phyloP scores from a whole-genome alignment of 2,797 vertebrate species.

The Staurois parvus region DNA sequence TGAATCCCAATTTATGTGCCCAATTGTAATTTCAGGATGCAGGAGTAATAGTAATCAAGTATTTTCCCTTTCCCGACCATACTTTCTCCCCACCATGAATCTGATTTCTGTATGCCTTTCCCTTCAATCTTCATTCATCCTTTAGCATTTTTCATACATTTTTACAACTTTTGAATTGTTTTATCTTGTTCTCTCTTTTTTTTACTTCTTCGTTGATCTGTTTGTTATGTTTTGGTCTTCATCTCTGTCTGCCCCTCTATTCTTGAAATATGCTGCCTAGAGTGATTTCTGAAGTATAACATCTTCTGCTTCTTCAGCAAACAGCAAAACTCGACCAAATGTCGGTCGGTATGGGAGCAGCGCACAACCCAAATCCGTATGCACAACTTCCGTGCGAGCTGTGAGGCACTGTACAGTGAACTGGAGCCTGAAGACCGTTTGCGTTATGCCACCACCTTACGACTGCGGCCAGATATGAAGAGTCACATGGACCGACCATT shows the following conservation, averaged over 20 bases:
- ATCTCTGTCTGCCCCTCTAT: background rate
- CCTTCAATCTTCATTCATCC: background rate
- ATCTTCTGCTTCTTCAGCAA: constrained; percentile 75
- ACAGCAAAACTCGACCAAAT: constrained; percentile 90
- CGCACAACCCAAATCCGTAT: constrained; percentile 89
- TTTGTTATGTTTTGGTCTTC: background rate
- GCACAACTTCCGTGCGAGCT: constrained; percentile 89
- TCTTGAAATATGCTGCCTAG: no score
- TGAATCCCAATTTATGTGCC: no score
- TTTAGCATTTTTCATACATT: background rate
- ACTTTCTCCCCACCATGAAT: background rate
- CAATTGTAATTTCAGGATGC: background rate
- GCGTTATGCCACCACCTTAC: constrained; percentile 81
- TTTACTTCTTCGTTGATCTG: background rate
- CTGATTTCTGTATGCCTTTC: background rate
- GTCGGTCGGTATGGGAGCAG: constrained; percentile 95
- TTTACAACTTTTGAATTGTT: background rate
- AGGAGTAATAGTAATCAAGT: background rate
- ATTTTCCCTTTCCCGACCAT: background rate
- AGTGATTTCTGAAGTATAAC: background rate
- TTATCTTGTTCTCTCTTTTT: background rate
- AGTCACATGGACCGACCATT: constrained; percentile 92
- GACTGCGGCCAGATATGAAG: constrained; percentile 90
- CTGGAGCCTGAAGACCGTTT: constrained; percentile 88
- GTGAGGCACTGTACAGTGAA: constrained; percentile 91